Evolutionary conservation across 2,113 vertebrate species (phyloP).

Genomic region (Catharus bicknelli): DNA sequence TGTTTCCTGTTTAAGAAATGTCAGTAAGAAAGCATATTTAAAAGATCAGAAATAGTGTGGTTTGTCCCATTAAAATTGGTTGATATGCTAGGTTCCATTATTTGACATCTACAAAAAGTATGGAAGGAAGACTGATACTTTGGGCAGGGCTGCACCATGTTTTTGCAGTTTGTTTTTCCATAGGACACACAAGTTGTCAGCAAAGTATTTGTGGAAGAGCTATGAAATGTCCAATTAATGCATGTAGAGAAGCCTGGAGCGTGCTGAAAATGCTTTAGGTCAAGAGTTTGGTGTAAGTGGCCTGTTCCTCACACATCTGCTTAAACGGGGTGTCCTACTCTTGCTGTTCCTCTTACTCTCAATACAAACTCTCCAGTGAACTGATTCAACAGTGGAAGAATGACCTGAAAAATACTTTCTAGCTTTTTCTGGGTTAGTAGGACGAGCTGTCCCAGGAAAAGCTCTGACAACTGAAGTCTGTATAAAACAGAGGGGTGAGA

Average conservation of each 20-base stretch:
- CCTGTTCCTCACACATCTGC: background rate
- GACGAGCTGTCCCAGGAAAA: background rate
- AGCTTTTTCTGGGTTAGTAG: background rate
- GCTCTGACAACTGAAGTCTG: background rate
- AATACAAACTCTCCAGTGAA: background rate
- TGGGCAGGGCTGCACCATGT: background rate
- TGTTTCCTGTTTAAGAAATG: background rate
- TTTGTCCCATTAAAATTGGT: background rate
- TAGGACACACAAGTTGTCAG: background rate
- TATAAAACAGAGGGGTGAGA: background rate
- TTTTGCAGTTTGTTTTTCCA: background rate
- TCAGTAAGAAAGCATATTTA: background rate
- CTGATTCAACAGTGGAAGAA: background rate
- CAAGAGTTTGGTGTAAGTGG: background rate
- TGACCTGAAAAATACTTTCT: background rate
- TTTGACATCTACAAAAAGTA: background rate
- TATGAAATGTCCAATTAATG: background rate
- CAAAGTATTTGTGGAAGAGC: background rate
- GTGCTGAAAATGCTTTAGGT: background rate
- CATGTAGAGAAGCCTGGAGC: background rate
- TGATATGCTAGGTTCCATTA: background rate
- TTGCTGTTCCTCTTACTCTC: background rate
- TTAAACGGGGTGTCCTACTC: background rate
- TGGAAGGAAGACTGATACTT: background rate
- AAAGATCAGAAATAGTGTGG: background rate